Conservation (phyloP, 1,140 invertebrate genomes). For the Tribolium madens region DNA sequence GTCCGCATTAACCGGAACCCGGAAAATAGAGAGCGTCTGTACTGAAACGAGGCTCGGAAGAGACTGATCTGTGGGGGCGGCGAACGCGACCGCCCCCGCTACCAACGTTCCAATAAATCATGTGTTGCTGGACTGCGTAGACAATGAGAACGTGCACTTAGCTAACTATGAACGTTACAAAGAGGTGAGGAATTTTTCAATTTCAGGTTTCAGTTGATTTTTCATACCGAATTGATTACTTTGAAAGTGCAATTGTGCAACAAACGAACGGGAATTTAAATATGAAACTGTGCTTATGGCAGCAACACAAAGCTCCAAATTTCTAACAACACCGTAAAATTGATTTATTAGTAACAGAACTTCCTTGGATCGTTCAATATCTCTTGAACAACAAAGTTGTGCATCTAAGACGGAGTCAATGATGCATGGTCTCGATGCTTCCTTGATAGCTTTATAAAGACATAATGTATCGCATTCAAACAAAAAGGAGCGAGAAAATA, state of each 20-base stretch:
- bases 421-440: constrained; percentile 16
- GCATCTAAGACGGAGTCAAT: constrained; percentile 12
- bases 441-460: constrained; percentile 18
- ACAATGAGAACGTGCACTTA: constrained; percentile 29
- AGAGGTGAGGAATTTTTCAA: neutral
- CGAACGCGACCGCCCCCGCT: constrained; percentile 28
- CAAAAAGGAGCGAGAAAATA: constrained; percentile 11
- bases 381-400: constrained; percentile 28
- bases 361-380: constrained; percentile 25
- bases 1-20: constrained; percentile 29
- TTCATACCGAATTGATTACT: no score
- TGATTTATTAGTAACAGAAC: constrained; percentile 7
- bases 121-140: constrained; percentile 32
- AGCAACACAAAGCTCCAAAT: neutral
- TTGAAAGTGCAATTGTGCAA: neutral
- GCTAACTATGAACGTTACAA: neutral
- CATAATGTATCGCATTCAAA: constrained; percentile 16
- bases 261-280: neutral
- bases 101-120: constrained; percentile 30
- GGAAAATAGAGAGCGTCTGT: constrained; percentile 29
- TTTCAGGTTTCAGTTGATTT: neutral
- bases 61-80: constrained; percentile 42
- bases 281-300: neutral
- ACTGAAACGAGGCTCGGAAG: constrained; percentile 28
- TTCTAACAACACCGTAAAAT: neutral